Conservation (phyloP, 1,140 invertebrate species). For the Drosophila azteca region DNA sequence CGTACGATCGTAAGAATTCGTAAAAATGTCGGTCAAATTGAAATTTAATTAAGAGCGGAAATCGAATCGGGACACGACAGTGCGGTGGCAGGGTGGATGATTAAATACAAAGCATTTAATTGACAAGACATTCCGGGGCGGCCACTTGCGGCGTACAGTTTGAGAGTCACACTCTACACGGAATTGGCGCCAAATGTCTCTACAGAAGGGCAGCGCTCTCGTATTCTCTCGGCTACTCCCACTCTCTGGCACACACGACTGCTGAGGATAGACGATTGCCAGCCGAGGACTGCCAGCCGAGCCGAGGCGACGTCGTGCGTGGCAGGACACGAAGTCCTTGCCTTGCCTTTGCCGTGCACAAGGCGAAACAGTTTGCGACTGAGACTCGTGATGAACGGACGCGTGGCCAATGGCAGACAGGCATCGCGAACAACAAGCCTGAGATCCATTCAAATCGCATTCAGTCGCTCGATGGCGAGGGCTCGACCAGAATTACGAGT, state of each 20-base stretch:
- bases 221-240: conserved; percentile 1
- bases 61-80: too few species aligned
- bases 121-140: conserved; percentile 2
- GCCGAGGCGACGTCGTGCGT: conserved; percentile 19
- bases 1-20: conserved; percentile 7
- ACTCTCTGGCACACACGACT: conserved; percentile 14
- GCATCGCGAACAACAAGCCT: conserved; percentile 28
- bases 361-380: conserved; percentile 76
- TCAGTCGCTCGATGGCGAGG: conserved; percentile 29
- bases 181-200: conserved; percentile 72
- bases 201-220: background rate
- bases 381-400: conserved; percentile 77
- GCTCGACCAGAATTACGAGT: conserved; percentile 42
- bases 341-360: conserved; percentile 18
- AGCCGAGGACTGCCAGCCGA: conserved; percentile 15
- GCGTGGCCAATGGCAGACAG: conserved; percentile 73
- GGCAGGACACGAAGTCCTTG: conserved; percentile 44
- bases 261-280: conserved; percentile 29
- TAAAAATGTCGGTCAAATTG: background rate
- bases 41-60: too few species aligned
- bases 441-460: conserved; percentile 42
- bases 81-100: too few species aligned
- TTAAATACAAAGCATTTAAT: too few species aligned
- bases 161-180: conserved; percentile 63
- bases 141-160: conserved; percentile 54